phyloP scores from a whole-genome alignment of 2,113 vertebrate species.

The Sebastes fasciatus region DNA sequence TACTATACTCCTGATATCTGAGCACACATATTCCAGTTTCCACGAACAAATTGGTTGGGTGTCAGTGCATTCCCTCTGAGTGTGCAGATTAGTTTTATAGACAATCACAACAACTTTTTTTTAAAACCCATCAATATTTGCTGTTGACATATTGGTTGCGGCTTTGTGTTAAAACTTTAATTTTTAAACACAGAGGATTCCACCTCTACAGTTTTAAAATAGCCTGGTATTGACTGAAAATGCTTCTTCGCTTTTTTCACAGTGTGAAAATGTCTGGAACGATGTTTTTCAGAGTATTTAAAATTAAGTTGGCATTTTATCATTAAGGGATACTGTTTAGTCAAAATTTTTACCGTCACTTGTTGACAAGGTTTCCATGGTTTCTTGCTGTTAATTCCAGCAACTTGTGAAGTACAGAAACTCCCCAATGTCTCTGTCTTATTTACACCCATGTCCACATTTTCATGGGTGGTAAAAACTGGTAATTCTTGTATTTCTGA shows the following conservation, averaged over 20 bases:
- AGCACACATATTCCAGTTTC: neutral
- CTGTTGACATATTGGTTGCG: neutral
- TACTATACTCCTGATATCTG: neutral
- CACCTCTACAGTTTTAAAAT: neutral
- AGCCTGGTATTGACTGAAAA: neutral
- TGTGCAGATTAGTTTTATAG: neutral
- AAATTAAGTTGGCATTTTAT: neutral
- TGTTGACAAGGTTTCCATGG: neutral
- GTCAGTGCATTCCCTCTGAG: neutral
- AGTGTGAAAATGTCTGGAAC: neutral
- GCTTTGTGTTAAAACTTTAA: neutral
- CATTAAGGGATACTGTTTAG: neutral
- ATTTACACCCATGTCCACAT: constrained; percentile 7
- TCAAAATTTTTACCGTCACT: neutral
- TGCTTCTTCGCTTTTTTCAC: neutral
- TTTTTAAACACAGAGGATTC: neutral
- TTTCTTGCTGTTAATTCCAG: constrained; percentile 1
- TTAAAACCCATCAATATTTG: neutral
- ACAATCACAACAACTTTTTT: neutral
- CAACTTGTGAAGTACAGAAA: constrained; percentile 10
- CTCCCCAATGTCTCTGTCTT: neutral
- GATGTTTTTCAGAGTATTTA: neutral
- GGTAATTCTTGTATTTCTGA: constrained; percentile 1
- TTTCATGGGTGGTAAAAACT: neutral
- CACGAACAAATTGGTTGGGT: neutral